phyloP scores from a whole-genome alignment of 2,797 vertebrate species.

The Simalia tracyae region DNA sequence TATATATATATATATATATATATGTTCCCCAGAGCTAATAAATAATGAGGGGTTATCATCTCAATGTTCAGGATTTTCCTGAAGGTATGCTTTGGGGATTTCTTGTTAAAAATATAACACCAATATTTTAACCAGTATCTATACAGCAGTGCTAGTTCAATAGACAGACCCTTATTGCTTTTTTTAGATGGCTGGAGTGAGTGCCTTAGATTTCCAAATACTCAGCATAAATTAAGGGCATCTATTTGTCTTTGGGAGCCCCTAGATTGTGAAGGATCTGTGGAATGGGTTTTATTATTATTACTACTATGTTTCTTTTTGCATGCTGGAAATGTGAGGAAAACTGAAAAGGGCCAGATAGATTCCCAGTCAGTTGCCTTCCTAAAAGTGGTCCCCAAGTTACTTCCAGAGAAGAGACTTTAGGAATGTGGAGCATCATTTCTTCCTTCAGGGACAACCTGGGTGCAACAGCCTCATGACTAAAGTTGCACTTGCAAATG shows the following conservation, averaged over 20 bases:
- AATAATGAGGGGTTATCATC: not conserved
- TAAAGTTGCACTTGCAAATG: slow-evolving; percentile 51
- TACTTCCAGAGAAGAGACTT: slow-evolving; percentile 1
- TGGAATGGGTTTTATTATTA: not conserved
- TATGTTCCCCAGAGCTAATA: not conserved
- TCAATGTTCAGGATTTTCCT: not conserved
- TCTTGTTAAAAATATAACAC: slow-evolving; percentile 10
- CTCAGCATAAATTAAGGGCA: slow-evolving; percentile 13
- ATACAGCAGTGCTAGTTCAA: not conserved
- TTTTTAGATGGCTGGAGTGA: slow-evolving; percentile 24
- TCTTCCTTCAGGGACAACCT: slow-evolving; percentile 17
- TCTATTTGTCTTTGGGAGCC: not conserved
- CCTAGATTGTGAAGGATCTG: slow-evolving; percentile 15
- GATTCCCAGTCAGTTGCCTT: not conserved
- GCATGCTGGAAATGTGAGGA: slow-evolving; percentile 48
- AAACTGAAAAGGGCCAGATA: slow-evolving; percentile 13
- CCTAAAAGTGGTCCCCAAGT: slow-evolving; percentile 21
- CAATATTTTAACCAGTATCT: slow-evolving; percentile 4
- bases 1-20: slow-evolving; percentile 26
- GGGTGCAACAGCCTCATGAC: not conserved
- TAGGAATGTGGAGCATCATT: not conserved
- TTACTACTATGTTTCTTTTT: not conserved
- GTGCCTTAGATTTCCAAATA: slow-evolving; percentile 39
- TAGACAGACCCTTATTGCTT: slow-evolving; percentile 30
- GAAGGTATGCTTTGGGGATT: not conserved